phyloP scores from a whole-genome alignment of 1,140 invertebrate genomes.

The Planococcus citri region DNA sequence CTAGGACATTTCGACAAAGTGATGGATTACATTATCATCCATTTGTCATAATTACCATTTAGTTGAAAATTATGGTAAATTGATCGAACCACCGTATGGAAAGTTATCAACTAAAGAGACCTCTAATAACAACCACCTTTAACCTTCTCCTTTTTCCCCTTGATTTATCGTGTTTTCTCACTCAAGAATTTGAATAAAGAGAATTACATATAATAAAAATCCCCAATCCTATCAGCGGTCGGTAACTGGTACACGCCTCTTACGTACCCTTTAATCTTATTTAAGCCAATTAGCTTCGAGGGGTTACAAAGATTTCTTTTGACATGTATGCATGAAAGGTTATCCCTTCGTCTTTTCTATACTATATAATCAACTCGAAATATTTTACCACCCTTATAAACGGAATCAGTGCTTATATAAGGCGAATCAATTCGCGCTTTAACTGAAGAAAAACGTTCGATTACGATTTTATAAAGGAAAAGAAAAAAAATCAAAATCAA shows the following conservation, averaged over 20 bases:
- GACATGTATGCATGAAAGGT: not conserved
- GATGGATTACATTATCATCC: too few relatives aligned
- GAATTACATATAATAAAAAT: not conserved
- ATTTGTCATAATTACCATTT: too few relatives aligned
- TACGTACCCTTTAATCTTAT: not conserved
- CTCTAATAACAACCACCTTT: too few relatives aligned
- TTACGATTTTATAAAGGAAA: too few relatives aligned
- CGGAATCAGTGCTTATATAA: not conserved
- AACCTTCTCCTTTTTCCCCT: too few relatives aligned
- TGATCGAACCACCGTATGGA: too few relatives aligned
- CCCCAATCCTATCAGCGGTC: not conserved
- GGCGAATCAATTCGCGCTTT: not conserved
- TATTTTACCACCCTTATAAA: not conserved
- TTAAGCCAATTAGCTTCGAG: not conserved
- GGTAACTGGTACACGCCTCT: not conserved
- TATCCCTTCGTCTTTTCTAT: not conserved
- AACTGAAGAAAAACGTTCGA: too few relatives aligned
- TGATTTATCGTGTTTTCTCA: not conserved
- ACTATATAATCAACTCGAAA: not conserved
- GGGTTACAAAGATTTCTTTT: conserved; percentile 7
- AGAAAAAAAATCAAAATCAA: too few relatives aligned
- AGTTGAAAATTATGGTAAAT: too few relatives aligned
- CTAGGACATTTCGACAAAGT: too few relatives aligned
- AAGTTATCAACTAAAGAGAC: too few relatives aligned
- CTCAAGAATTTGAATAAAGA: not conserved